Conservation (phyloP, 2,113 vertebrate species). For the Tetraodon nigroviridis region DNA sequence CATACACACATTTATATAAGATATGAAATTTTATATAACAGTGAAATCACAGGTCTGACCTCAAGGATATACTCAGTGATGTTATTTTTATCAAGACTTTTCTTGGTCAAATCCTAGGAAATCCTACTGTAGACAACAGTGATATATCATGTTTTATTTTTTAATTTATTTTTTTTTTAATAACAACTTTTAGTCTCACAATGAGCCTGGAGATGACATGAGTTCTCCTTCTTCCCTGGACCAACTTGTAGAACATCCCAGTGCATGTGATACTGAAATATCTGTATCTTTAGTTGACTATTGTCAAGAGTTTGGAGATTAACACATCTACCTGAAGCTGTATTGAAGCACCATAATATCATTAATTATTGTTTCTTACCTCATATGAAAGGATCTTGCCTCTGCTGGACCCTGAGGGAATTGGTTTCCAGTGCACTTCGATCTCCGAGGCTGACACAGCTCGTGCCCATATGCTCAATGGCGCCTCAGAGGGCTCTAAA, state of each 20-base stretch:
- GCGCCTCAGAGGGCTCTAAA: slow-evolving; percentile 79
- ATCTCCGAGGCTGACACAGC: slow-evolving; percentile 79
- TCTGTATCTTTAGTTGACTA: background rate
- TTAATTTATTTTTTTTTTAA: slow-evolving; percentile 42
- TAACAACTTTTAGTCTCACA: slow-evolving; percentile 33
- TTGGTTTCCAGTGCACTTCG: slow-evolving; percentile 81
- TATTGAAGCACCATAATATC: slow-evolving; percentile 14
- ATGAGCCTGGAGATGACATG: slow-evolving; percentile 32
- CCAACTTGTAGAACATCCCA: slow-evolving; percentile 34
- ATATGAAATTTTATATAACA: too few relatives aligned
- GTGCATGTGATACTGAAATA: too few relatives aligned
- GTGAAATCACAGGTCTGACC: slow-evolving; percentile 23
- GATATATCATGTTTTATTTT: slow-evolving; percentile 53
- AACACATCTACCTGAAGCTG: slow-evolving; percentile 26
- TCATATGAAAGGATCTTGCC: slow-evolving; percentile 83
- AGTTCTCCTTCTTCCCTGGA: slow-evolving; percentile 45
- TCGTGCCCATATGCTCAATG: slow-evolving; percentile 66
- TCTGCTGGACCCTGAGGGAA: slow-evolving; percentile 72
- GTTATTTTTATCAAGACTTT: slow-evolving; percentile 49
- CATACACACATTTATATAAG: too few relatives aligned
- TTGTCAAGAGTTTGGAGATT: slow-evolving; percentile 34
- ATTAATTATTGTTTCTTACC: slow-evolving; percentile 64
- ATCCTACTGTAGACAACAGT: slow-evolving; percentile 44
- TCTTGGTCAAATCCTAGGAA: slow-evolving; percentile 24
- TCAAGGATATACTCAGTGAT: slow-evolving; percentile 9